phyloP scores from a whole-genome alignment of 2,113 vertebrate genomes.

The Pteropus alecto region DNA sequence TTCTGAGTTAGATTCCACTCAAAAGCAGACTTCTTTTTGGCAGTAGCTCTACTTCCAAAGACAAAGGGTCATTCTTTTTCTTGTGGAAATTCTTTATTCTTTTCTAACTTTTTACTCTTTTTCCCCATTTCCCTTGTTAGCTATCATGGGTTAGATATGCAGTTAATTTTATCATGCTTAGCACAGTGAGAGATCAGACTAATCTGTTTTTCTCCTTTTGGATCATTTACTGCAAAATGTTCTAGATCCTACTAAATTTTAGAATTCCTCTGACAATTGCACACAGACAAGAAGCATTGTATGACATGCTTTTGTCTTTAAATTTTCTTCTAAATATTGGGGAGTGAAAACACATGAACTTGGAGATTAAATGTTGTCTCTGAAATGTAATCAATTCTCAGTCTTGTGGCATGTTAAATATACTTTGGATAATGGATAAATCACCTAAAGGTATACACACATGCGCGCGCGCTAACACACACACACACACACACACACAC shows the following conservation, averaged over 20 bases:
- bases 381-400: constrained; percentile 51
- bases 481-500: not conserved
- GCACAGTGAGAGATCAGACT: not conserved
- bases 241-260: constrained; percentile 63
- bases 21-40: constrained; percentile 4
- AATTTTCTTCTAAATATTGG: constrained; percentile 48
- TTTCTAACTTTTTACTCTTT: constrained; percentile 12
- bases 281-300: constrained; percentile 29
- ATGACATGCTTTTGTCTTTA: constrained; percentile 29
- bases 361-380: not conserved
- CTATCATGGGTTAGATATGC: constrained; percentile 16
- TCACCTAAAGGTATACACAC: not conserved
- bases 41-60: not conserved
- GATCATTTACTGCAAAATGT: constrained; percentile 56
- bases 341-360: not conserved
- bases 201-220: constrained; percentile 39
- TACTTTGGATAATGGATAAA: constrained; percentile 9
- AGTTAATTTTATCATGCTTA: constrained; percentile 47
- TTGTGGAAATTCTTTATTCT: constrained; percentile 18
- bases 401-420: constrained; percentile 17
- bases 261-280: constrained; percentile 13
- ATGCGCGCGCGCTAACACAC: no score
- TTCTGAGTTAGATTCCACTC: constrained; percentile 33
- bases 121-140: not conserved
- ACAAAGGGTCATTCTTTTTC: not conserved